Evolutionary conservation across 2,888 invertebrate genomes (phyloP).

Genomic region (Tetragonula carbonaria): DNA sequence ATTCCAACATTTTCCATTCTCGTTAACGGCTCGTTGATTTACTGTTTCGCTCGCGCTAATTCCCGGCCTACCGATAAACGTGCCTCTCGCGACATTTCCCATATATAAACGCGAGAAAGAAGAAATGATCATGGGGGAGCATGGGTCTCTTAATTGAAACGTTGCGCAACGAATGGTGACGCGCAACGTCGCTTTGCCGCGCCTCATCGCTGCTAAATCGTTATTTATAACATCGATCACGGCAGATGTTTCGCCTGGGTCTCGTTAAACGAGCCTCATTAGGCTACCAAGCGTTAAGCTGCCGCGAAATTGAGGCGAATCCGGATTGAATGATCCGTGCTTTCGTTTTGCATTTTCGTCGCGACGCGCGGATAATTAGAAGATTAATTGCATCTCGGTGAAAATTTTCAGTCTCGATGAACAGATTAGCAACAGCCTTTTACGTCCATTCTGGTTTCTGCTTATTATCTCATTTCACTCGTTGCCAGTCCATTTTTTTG

Average conservation of each 20-base stretch:
- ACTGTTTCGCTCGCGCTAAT: neutral
- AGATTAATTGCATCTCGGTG: neutral
- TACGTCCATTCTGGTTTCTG: neutral
- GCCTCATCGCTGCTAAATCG: constrained; percentile 39
- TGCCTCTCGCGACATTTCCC: constrained; percentile 15
- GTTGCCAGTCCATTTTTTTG: neutral
- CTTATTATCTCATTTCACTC: neutral
- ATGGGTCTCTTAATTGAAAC: constrained; percentile 40
- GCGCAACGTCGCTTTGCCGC: constrained; percentile 6
- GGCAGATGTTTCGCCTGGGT: constrained; percentile 12
- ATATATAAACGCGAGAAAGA: neutral
- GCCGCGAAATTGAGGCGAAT: constrained; percentile 10
- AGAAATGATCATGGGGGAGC: constrained; percentile 1
- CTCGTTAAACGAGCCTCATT: constrained; percentile 30
- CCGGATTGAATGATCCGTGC: neutral
- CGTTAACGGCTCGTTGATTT: constrained; percentile 47
- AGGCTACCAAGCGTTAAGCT: constrained; percentile 7
- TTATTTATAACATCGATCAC: constrained; percentile 53
- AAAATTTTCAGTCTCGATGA: neutral
- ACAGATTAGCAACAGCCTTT: neutral
- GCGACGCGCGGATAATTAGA: too few relatives aligned
- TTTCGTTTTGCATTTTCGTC: neutral
- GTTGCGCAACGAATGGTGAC: constrained; percentile 54
- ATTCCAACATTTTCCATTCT: constrained; percentile 61
- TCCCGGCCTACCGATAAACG: constrained; percentile 22